Base-by-base conservation (phyloP, 2,888 invertebrate species). In the Stegana nigrithorax region DNA sequence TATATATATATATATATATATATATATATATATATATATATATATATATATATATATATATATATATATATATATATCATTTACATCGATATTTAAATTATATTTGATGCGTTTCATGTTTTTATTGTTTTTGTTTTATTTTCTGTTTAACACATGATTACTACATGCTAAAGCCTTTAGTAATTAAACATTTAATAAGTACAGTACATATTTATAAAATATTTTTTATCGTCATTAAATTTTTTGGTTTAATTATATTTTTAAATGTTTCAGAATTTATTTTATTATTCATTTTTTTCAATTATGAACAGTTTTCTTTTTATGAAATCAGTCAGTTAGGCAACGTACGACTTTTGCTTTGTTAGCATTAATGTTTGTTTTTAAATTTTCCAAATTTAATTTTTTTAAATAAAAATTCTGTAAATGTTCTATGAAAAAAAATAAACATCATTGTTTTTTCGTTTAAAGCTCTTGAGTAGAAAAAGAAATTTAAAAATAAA, bases 391-490 rank as follows among this genome's bases (percentile, higher is more conserved):
- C 36, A 36, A 36, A 36, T 10, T 36, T 36, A n/a, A 10, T 36
- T 36, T 36, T 7, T 39, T 39, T 4, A 39, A 39, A 39, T 39
- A 39, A 4, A 39, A 12, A 39, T 39, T 29, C 29, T 29, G 29
- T 29, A 10, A 8, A 39, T 8, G n/a, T 39, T 39, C n/a, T 10
- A 39, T 17, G 39, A 39, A 39, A 39, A 14, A 39, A 39, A 39
- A 39, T 14, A 17, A 17, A 39, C n/a, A n/a, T n/a, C 78, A 67
- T 64, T 58, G 65, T 36, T 23, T 39, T 59, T 47, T 42, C 32
- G 66, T 67, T 80, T 76, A 76, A 76, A 76, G 75, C 75, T 76
- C 75, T 80, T 72, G 78, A 67, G 72, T 78, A 74, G 78, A 76
- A 36, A 26, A 19, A 23, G 21, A 45, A 51, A 51, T 51, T 55